phyloP scores from a whole-genome alignment of 2,113 vertebrate species.

The Oenanthe melanoleuca region DNA sequence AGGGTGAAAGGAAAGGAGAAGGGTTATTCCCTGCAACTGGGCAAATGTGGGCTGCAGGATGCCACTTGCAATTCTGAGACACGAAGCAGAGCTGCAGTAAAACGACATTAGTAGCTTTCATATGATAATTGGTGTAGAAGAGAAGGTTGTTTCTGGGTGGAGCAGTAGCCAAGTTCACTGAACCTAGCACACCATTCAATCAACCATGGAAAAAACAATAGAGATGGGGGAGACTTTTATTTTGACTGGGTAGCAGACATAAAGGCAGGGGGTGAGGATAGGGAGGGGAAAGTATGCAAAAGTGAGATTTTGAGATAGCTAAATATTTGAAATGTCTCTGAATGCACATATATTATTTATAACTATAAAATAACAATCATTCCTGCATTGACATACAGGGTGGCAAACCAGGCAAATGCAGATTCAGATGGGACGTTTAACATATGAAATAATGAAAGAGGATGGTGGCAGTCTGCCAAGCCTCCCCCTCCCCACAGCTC shows the following conservation, averaged over 20 bases:
- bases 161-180: conserved; percentile 78
- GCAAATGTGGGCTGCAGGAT: conserved; percentile 4
- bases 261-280: conserved; percentile 35
- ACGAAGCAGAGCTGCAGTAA: conserved; percentile 30
- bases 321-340: conserved; percentile 12
- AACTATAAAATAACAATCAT: conserved; percentile 34
- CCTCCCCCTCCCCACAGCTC: not conserved
- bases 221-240: conserved; percentile 66
- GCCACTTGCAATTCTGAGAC: conserved; percentile 71
- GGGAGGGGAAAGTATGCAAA: conserved; percentile 50
- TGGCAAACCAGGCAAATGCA: conserved; percentile 48
- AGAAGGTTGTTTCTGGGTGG: conserved; percentile 71
- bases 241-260: conserved; percentile 55
- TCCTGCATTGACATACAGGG: not conserved
- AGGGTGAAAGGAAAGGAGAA: not conserved
- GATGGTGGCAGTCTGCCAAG: conserved; percentile 70
- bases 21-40: not conserved
- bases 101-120: conserved; percentile 73
- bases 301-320: conserved; percentile 36
- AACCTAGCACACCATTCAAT: conserved; percentile 76
- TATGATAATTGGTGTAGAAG: conserved; percentile 76
- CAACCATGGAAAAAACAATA: conserved; percentile 64
- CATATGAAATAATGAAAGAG: conserved; percentile 68
- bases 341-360: conserved; percentile 42
- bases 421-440: conserved; percentile 58